Evolutionary conservation across 1,140 invertebrate species (phyloP).

Genomic region (Drosophila nannoptera): DNA sequence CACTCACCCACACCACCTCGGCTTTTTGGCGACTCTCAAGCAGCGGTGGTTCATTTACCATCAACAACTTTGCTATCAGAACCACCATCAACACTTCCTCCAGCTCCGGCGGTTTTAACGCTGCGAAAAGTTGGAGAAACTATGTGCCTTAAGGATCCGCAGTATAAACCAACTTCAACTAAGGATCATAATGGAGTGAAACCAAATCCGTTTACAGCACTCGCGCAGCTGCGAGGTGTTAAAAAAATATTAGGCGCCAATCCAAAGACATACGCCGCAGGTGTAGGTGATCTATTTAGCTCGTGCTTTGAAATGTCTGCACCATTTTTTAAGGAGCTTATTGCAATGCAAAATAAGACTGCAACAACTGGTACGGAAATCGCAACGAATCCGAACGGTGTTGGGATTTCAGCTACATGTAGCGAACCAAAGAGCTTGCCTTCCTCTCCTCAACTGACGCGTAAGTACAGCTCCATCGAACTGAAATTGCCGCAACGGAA

Average conservation of each 20-base stretch:
- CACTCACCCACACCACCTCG: constrained; percentile 71
- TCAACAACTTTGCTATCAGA: constrained; percentile 30
- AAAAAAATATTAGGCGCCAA: constrained; percentile 87
- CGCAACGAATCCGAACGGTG: constrained; percentile 4
- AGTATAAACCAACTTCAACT: constrained; percentile 84
- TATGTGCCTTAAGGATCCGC: constrained; percentile 89
- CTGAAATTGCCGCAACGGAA: constrained; percentile 57
- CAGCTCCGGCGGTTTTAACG: constrained; percentile 79
- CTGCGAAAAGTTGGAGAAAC: constrained; percentile 85
- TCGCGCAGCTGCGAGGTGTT: constrained; percentile 85
- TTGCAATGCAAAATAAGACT: constrained; percentile 57
- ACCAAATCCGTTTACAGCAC: constrained; percentile 85
- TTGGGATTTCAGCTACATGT: constrained; percentile 20
- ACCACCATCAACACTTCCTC: constrained; percentile 58
- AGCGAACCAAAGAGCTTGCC: constrained; percentile 80
- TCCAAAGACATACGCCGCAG: constrained; percentile 79
- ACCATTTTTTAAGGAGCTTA: constrained; percentile 79
- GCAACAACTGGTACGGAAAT: constrained; percentile 22
- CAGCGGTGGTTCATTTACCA: constrained; percentile 17
- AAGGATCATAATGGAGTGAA: constrained; percentile 79
- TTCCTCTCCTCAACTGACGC: constrained; percentile 79
- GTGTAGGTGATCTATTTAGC: constrained; percentile 83
- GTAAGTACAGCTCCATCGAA: constrained; percentile 70
- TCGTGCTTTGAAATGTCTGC: constrained; percentile 87
- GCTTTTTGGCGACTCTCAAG: constrained; percentile 32